These are phyloP conservation scores for Dasysyrphus albostriatus DNA, from an alignment of 2,888 invertebrate genomes.

Conservation along the genomic window DNA sequence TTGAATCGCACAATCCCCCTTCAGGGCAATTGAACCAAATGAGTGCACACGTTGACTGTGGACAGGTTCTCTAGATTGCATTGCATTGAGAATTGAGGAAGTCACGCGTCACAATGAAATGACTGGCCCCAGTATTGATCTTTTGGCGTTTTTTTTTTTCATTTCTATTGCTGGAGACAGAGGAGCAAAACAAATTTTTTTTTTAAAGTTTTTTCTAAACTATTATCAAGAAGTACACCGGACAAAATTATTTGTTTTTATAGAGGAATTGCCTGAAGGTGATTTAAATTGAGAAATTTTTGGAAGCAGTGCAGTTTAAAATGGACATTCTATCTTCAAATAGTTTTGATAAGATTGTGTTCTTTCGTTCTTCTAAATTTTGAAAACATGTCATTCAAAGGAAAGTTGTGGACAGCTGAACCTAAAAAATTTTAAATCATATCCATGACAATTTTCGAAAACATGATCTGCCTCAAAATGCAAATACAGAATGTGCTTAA, in stretches of 20 bases:
- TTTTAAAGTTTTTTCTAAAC: background rate
- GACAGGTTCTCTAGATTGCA: constrained; percentile 47
- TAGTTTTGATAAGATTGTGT: too few species aligned
- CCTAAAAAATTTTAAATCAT: too few species aligned
- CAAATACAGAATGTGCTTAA: too few species aligned
- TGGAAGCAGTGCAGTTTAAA: too few species aligned
- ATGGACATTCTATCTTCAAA: too few species aligned
- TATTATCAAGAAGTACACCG: constrained; percentile 1
- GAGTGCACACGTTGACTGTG: constrained; percentile 20
- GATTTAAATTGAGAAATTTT: background rate
- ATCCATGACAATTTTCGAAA: too few species aligned
- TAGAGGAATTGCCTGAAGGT: background rate
- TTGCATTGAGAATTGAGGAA: constrained; percentile 33
- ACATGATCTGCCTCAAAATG: too few species aligned
- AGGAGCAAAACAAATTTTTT: background rate
- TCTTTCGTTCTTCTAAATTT: too few species aligned
- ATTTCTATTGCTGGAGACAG: constrained; percentile 1
- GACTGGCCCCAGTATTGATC: constrained; percentile 60
- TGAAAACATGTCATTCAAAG: too few species aligned
- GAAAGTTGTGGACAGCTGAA: too few species aligned
- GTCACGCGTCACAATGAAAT: constrained; percentile 60
- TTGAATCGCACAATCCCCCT: constrained; percentile 50
- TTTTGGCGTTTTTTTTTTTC: constrained; percentile 18
- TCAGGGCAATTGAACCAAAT: constrained; percentile 27
- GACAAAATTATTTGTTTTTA: background rate